Evolutionary conservation across 2,113 vertebrate genomes (phyloP).

Genomic region (Nanorana parkeri): DNA sequence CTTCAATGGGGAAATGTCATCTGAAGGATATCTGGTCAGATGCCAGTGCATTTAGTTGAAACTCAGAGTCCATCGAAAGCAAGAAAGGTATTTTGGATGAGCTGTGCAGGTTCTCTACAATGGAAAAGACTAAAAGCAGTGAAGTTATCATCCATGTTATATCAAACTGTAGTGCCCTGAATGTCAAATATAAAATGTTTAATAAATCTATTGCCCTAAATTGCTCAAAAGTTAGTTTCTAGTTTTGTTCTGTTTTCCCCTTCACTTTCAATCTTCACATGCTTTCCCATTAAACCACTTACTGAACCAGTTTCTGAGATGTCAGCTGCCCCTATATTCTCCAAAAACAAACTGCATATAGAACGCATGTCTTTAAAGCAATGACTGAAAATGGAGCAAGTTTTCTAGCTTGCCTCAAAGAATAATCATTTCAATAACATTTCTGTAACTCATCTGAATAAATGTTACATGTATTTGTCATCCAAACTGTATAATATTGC

Average conservation of each 20-base stretch:
- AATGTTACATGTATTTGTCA: neutral
- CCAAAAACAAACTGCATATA: neutral
- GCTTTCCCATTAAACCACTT: neutral
- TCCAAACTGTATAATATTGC: neutral
- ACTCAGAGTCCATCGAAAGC: too few relatives aligned
- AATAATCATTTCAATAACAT: constrained; percentile 11
- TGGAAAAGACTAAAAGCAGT: too few relatives aligned
- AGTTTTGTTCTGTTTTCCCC: neutral
- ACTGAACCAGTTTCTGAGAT: neutral
- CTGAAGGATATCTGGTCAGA: too few relatives aligned
- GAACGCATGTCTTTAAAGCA: neutral
- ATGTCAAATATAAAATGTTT: too few relatives aligned
- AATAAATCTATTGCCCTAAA: too few relatives aligned
- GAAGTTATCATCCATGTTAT: too few relatives aligned
- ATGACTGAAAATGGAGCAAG: neutral
- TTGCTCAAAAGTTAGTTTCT: too few relatives aligned
- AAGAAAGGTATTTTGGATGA: too few relatives aligned
- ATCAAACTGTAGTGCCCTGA: too few relatives aligned
- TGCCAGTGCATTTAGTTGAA: too few relatives aligned
- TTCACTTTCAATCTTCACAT: neutral
- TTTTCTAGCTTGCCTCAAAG: neutral
- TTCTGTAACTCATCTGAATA: neutral
- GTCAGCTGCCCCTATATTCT: neutral
- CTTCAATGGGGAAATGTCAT: too few relatives aligned
- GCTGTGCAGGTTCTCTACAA: too few relatives aligned